A percentile compares a stretch with the other conserved stretches of the same genome.
Conservation (phyloP, 2,797 vertebrate species). For the Eleutherodactylus coqui region DNA sequence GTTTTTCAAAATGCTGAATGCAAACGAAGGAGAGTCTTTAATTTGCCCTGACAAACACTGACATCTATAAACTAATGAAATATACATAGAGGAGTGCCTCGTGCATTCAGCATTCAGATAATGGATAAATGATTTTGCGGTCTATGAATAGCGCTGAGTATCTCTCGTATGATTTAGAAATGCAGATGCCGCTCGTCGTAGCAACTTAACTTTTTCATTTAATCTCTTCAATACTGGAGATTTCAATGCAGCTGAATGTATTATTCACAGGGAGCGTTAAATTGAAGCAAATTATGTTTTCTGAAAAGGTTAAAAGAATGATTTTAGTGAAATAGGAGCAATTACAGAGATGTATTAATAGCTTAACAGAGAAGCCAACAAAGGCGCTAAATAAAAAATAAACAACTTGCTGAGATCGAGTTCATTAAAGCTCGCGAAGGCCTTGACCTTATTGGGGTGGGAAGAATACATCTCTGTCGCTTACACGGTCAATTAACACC, state of each 20-base stretch:
- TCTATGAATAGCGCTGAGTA: constrained; percentile 47
- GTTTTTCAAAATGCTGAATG: constrained; percentile 24
- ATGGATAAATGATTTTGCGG: constrained; percentile 36
- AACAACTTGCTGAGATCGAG: not conserved
- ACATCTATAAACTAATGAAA: constrained; percentile 44
- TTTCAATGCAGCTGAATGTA: constrained; percentile 48
- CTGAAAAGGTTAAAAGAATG: constrained; percentile 60
- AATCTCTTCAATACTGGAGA: constrained; percentile 33
- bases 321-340: constrained; percentile 38
- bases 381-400: constrained; percentile 28
- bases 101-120: constrained; percentile 33
- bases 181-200: constrained; percentile 34
- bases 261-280: constrained; percentile 51
- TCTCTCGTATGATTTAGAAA: constrained; percentile 41
- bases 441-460: not conserved
- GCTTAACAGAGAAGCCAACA: constrained; percentile 33
- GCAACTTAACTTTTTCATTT: constrained; percentile 40
- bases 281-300: constrained; percentile 43
- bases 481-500: not conserved
- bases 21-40: constrained; percentile 15
- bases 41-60: constrained; percentile 46
- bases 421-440: too few relatives aligned
- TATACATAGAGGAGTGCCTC: not conserved
- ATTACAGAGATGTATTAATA: constrained; percentile 53
- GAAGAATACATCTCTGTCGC: not conserved